Percentiles rank a stretch among this genome's conserved stretches.
Evolutionary conservation across 2,797 vertebrate genomes (phyloP).

Genomic region (Enteromius afrohamiltoni): DNA sequence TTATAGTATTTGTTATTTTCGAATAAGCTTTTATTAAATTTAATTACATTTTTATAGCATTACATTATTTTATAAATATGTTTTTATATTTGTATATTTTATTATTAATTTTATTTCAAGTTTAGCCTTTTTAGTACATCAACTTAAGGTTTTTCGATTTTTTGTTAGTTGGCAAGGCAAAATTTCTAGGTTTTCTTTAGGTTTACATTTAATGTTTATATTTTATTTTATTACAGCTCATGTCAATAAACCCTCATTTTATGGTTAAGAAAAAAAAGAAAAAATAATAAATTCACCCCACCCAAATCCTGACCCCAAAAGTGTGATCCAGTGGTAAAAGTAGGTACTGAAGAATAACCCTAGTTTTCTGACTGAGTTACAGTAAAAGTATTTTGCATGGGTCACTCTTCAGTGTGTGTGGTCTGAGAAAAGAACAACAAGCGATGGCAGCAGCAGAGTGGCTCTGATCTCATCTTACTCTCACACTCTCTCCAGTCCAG

Average conservation of each 20-base stretch:
- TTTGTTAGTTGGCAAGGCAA: background rate
- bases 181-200: background rate
- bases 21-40: background rate
- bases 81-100: no score
- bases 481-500: constrained; percentile 39
- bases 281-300: no score
- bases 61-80: no score
- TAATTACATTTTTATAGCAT: background rate
- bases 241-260: background rate
- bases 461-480: constrained; percentile 43
- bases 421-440: constrained; percentile 33
- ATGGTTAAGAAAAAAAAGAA: no score
- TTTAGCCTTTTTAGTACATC: background rate
- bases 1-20: background rate
- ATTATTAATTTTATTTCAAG: background rate
- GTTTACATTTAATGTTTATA: background rate
- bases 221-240: background rate
- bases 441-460: constrained; percentile 1
- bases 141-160: background rate
- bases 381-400: background rate
- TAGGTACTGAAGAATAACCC: no score
- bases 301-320: no score
- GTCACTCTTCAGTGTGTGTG: constrained; percentile 17
- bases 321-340: no score
- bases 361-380: background rate